These are phyloP conservation scores for Galeopsomyia nigrocyanea DNA, from an alignment of 2,888 invertebrate species.

Conservation along the genomic window DNA sequence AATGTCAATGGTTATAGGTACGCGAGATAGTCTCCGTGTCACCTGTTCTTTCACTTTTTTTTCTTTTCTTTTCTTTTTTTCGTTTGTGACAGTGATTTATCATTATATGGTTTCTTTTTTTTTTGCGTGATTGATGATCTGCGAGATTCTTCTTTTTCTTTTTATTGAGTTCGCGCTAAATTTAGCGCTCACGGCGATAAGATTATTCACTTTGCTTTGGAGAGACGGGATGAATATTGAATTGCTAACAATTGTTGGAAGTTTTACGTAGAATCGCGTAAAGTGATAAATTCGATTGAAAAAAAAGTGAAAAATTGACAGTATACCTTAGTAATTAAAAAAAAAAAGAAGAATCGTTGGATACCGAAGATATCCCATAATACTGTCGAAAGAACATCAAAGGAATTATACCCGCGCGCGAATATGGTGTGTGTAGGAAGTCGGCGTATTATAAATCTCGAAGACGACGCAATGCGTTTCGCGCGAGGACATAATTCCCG, in stretches of 20 bases:
- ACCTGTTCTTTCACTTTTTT: not conserved
- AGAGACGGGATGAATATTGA: too few relatives aligned
- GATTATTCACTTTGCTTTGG: too few relatives aligned
- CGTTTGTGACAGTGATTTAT: not conserved
- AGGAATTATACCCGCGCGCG: not conserved
- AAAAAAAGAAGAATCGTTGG: conserved; percentile 8
- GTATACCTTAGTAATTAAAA: not conserved
- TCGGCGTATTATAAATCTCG: conserved; percentile 23
- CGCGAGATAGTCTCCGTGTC: not conserved
- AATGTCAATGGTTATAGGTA: conserved; percentile 31
- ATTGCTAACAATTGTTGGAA: too few relatives aligned
- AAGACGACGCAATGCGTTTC: not conserved
- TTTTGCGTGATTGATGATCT: too few relatives aligned
- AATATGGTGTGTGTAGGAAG: not conserved
- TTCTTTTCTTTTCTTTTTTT: not conserved
- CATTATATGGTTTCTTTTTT: too few relatives aligned
- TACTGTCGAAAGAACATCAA: conserved; percentile 20
- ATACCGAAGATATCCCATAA: not conserved
- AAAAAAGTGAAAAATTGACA: too few relatives aligned
- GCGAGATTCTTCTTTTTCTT: too few relatives aligned
- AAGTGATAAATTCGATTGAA: too few relatives aligned
- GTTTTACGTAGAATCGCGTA: too few relatives aligned
- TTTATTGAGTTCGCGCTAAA: too few relatives aligned
- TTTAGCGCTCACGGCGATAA: too few relatives aligned
- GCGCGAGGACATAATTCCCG: conserved; percentile 16